Evolutionary conservation across 2,797 vertebrate species (phyloP).

Genomic region (Acanthurus leucopareius): DNA sequence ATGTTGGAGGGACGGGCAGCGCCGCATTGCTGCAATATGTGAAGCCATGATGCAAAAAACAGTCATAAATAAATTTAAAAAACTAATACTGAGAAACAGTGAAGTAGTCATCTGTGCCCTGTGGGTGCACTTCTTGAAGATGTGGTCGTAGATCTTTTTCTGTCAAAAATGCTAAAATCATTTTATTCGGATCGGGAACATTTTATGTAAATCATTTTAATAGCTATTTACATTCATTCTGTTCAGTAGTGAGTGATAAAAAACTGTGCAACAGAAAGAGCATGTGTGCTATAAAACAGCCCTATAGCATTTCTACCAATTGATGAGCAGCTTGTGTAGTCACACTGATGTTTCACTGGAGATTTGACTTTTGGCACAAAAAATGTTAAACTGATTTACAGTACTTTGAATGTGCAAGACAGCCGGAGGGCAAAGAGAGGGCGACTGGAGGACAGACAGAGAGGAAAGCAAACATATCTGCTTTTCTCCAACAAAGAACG

Average conservation of each 20-base stretch:
- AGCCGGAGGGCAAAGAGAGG: constrained; percentile 20
- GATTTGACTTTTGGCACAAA: neutral
- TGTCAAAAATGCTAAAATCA: constrained; percentile 33
- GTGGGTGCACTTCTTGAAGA: constrained; percentile 20
- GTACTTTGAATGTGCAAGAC: constrained; percentile 2
- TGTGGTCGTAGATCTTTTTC: constrained; percentile 15
- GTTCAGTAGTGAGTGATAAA: constrained; percentile 19
- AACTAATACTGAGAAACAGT: constrained; percentile 18
- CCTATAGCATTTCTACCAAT: constrained; percentile 14
- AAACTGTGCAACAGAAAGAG: neutral
- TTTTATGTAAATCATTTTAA: constrained; percentile 1
- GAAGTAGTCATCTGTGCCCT: constrained; percentile 18
- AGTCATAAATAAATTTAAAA: constrained; percentile 22
- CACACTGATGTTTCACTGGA: neutral
- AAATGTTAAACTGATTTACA: constrained; percentile 14
- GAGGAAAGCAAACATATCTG: neutral
- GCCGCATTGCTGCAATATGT: constrained; percentile 43
- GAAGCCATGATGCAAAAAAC: constrained; percentile 17
- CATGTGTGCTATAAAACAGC: constrained; percentile 19
- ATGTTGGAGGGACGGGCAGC: constrained; percentile 44
- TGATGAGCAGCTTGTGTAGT: neutral
- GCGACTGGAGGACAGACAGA: constrained; percentile 22
- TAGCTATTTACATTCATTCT: constrained; percentile 21
- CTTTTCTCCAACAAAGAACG: constrained; percentile 23
- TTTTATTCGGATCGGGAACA: constrained; percentile 6